Percentiles rank a stretch among this genome's conserved stretches.
Conservation (phyloP, 1,140 invertebrate species). For the Drosophila serrata region DNA sequence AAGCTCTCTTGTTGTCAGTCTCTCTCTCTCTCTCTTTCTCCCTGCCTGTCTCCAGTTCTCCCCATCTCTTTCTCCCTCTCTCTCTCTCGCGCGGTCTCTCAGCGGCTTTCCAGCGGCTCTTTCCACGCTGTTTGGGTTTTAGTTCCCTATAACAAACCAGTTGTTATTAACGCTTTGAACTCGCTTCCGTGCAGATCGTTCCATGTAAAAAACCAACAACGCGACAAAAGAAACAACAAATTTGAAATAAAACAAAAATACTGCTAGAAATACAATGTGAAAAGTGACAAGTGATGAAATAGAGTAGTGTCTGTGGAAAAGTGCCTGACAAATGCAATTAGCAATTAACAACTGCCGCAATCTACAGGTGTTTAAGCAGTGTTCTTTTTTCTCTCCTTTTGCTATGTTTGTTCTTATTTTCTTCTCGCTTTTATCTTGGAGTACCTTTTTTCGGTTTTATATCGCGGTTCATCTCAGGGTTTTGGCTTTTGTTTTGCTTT, state of each 20-base stretch:
- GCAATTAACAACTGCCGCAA: conserved; percentile 20
- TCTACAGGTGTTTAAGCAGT: conserved; percentile 51
- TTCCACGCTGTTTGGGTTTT: conserved; percentile 25
- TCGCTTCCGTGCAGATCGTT: conserved; percentile 68
- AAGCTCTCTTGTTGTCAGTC: conserved; percentile 4
- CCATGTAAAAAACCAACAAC: conserved; percentile 2
- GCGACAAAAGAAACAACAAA: not conserved
- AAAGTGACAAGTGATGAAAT: conserved; percentile 71
- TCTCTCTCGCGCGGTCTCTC: conserved; percentile 21
- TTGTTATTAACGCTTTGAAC: conserved; percentile 70
- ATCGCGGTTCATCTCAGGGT: conserved; percentile 15
- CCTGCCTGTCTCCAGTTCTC: conserved; percentile 11
- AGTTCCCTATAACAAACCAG: conserved; percentile 53
- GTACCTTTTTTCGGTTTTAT: conserved; percentile 38
- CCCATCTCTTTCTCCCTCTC: conserved; percentile 7
- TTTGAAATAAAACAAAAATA: conserved; percentile 12
- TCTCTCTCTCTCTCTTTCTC: conserved; percentile 9
- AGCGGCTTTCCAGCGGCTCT: conserved; percentile 43
- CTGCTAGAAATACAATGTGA: conserved; percentile 58
- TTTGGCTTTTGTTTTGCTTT: conserved; percentile 60
- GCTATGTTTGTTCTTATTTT: not conserved
- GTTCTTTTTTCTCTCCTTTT: conserved; percentile 12
- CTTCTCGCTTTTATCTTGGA: conserved; percentile 2
- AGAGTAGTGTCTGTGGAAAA: conserved; percentile 13
- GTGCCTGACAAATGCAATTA: conserved; percentile 12